Evolutionary conservation across 1,140 invertebrate species (phyloP), one percentile per base, ranked within the genome.

Genomic region (Papilio helenus): DNA sequence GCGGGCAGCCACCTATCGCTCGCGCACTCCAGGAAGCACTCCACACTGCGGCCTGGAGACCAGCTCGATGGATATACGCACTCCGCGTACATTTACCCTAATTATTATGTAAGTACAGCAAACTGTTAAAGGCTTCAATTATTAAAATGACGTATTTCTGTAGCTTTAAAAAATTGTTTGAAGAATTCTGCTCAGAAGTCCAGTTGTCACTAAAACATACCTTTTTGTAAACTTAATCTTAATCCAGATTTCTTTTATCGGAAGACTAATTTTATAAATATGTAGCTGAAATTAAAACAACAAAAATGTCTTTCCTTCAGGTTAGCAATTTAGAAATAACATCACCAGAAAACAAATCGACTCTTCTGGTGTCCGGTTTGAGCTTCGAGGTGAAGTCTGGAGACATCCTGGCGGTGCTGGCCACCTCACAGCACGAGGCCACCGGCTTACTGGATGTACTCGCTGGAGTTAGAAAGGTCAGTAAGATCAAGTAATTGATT

Each of bases 331-430:
- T 95, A 92, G 95, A 95, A 90, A 95, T 95, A 80, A 95, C 95
- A n/a, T 94, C 95, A 42, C 93, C 92, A 2, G 92, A 94, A 26
- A 95, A 95, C 84, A 94, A 94, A 81, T 94, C 93, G 14, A 95
- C 94, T 71, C 81, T 95, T n/a, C 84, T 95, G 8, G 93, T 95
- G 7, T 95, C 94, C 0, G 93, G 93, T 5, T 82, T 95, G 18
- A 95, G 92, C 85, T 95, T 94, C 83, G 91, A 99, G 92, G 97
- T 97, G 8, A 97, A 97, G 79, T 98, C 98, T 0, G 98, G 98
- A 7, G 98, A 99, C 94, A 96, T 99, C 16, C 92, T 99, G 79
- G 98, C 98, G 0, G 95, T 99, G 14, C 97, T 99, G 96, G 96
- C 98, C 0, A 99, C 98, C 0, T 96, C 96, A 87, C 97, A 97